phyloP scores from a whole-genome alignment of 2,888 invertebrate species.

The Clepsis dumicolana region DNA sequence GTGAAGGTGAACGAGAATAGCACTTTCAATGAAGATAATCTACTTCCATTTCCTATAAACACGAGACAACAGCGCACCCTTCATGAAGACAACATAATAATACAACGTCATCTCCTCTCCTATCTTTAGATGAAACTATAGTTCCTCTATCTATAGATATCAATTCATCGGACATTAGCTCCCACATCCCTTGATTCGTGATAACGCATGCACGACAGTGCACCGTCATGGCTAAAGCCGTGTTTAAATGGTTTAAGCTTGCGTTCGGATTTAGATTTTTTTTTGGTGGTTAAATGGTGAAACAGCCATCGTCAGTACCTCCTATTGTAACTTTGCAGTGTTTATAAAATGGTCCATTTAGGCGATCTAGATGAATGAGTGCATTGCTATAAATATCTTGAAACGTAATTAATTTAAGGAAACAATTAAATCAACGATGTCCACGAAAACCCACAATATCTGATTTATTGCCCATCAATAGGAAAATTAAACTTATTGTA shows the following conservation, averaged over 20 bases:
- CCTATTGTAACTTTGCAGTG: too few species aligned
- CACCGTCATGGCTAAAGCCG: conserved; percentile 32
- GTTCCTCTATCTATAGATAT: conserved; percentile 17
- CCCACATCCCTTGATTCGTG: conserved; percentile 39
- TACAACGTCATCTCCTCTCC: conserved; percentile 1
- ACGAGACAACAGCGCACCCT: background rate
- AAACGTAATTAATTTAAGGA: too few species aligned
- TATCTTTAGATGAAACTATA: conserved; percentile 23
- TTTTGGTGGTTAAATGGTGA: background rate
- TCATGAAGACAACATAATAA: conserved; percentile 11
- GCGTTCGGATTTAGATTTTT: background rate
- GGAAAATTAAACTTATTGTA: too few species aligned
- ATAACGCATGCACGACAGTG: conserved; percentile 44
- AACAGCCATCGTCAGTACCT: too few species aligned
- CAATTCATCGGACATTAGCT: conserved; percentile 39
- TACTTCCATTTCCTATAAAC: background rate
- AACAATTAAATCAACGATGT: too few species aligned
- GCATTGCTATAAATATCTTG: too few species aligned
- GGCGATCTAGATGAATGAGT: too few species aligned
- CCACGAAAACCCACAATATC: too few species aligned
- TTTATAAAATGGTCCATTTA: too few species aligned
- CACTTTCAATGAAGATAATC: too few species aligned
- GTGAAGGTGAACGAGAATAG: too few species aligned
- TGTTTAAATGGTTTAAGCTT: background rate
- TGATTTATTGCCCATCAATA: too few species aligned